Evolutionary conservation across 2,888 invertebrate species (phyloP).

Genomic region (Schizaphis graminum): DNA sequence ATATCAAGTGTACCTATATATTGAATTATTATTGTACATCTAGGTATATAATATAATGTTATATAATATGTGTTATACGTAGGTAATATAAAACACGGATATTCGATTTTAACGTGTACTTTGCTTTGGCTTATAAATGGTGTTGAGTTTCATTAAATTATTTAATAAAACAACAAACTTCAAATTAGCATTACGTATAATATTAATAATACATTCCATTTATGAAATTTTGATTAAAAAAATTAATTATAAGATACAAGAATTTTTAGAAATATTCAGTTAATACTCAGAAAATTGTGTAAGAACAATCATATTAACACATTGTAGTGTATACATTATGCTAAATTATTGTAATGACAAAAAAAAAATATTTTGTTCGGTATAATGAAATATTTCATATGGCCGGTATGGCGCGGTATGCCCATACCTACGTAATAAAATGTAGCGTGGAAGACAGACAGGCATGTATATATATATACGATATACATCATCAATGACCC

Average conservation of each 20-base stretch:
- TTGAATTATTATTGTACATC: not conserved
- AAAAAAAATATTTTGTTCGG: not conserved
- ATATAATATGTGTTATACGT: not conserved
- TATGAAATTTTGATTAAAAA: not conserved
- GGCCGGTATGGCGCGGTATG: too few relatives aligned
- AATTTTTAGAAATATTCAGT: constrained; percentile 2
- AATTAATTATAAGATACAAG: not conserved
- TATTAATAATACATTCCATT: not conserved
- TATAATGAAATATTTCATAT: constrained; percentile 29
- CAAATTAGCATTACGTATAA: not conserved
- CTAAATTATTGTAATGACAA: not conserved
- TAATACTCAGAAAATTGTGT: not conserved
- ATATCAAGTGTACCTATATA: not conserved
- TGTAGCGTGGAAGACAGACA: not conserved
- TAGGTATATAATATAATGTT: not conserved
- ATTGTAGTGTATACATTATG: not conserved
- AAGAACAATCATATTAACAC: not conserved
- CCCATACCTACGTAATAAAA: not conserved
- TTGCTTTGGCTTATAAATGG: not conserved
- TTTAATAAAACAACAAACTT: not conserved
- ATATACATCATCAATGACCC: constrained; percentile 33
- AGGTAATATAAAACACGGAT: not conserved
- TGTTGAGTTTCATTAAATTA: not conserved
- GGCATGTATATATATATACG: not conserved
- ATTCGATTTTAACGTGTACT: not conserved